These are phyloP conservation scores for Sparidentex hasta DNA, from an alignment of 2,797 vertebrate genomes.

Conservation along the genomic window DNA sequence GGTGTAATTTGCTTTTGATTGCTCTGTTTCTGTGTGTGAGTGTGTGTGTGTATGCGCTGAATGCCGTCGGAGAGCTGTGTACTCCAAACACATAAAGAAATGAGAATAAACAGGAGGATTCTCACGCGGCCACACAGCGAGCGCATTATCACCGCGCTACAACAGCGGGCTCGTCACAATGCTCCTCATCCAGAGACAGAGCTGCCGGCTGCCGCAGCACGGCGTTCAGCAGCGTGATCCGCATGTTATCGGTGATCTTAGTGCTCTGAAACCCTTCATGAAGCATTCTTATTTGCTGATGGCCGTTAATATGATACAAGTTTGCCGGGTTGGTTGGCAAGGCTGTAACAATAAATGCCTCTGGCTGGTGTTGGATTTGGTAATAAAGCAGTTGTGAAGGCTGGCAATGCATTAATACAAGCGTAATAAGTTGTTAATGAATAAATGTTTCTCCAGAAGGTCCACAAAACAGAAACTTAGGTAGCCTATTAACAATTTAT, in stretches of 20 bases:
- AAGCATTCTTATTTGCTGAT: background rate
- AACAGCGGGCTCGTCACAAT: background rate
- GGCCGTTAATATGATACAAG: too few relatives aligned
- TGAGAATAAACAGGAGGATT: constrained; percentile 41
- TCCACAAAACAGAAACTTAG: background rate
- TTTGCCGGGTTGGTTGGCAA: too few relatives aligned
- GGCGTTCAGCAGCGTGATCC: background rate
- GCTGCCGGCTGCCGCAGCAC: constrained; percentile 9
- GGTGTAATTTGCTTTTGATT: constrained; percentile 91
- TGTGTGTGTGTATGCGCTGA: constrained; percentile 37
- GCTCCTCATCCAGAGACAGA: background rate
- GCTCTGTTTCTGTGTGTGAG: constrained; percentile 67
- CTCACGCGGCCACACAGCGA: constrained; percentile 31
- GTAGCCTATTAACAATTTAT: background rate
- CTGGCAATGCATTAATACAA: too few relatives aligned
- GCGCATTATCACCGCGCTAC: constrained; percentile 12
- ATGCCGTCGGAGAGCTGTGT: constrained; percentile 42
- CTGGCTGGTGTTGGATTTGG: background rate
- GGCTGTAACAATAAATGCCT: background rate
- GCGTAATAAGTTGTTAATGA: background rate
- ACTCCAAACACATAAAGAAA: constrained; percentile 39
- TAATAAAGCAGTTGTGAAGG: background rate
- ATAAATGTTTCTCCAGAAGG: background rate
- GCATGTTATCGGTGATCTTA: background rate
- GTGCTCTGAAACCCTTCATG: too few relatives aligned